A percentile compares a stretch with the other conserved stretches of the same genome.
Evolutionary conservation across 2,888 invertebrate species (phyloP).

Genomic region (Pollenia angustigena): DNA sequence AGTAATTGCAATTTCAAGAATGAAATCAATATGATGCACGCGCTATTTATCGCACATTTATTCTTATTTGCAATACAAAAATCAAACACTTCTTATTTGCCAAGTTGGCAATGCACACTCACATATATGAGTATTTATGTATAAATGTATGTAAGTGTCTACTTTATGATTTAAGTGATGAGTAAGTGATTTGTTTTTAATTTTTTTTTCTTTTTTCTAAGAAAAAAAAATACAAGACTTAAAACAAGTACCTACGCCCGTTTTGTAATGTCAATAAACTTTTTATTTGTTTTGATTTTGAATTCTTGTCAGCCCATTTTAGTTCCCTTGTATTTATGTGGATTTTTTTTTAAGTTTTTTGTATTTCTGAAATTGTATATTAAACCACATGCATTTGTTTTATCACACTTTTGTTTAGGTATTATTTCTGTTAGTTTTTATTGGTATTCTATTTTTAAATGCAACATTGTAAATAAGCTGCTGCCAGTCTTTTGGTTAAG

Average conservation of each 20-base stretch:
- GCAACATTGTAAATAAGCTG: neutral
- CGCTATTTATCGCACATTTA: slow-evolving; percentile 7
- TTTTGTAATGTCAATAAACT: neutral
- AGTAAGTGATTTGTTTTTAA: neutral
- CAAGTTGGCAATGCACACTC: neutral
- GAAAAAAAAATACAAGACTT: neutral
- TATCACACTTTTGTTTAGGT: too few relatives aligned
- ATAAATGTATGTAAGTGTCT: too few relatives aligned
- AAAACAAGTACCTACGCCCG: neutral
- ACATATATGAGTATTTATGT: too few relatives aligned
- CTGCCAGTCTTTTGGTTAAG: neutral
- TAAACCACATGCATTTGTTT: neutral
- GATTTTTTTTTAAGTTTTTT: neutral
- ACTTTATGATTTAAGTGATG: neutral
- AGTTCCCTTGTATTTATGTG: too few relatives aligned
- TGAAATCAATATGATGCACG: slow-evolving; percentile 1
- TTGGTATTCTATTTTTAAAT: neutral
- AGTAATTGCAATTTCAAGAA: neutral
- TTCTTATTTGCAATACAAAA: slow-evolving; percentile 9
- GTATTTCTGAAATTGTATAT: neutral
- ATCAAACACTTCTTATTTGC: neutral
- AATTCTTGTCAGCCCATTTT: too few relatives aligned
- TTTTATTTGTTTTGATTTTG: neutral
- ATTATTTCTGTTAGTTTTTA: neutral
- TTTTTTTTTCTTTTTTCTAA: neutral